phyloP scores from a whole-genome alignment of 2,113 vertebrate genomes.

The Lophochroa leadbeateri region DNA sequence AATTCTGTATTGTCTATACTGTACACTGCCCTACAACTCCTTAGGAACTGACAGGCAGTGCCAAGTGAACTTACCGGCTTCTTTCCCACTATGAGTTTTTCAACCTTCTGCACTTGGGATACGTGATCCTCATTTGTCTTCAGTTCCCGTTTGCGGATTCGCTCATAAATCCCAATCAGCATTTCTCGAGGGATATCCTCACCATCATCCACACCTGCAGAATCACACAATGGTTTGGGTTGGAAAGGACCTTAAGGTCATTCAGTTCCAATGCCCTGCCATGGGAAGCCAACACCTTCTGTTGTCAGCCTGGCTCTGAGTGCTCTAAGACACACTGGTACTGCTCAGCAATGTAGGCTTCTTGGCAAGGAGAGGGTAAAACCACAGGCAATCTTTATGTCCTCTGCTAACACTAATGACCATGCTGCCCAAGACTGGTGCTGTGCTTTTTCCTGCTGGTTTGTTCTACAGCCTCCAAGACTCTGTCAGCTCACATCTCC shows the following conservation, averaged over 20 bases:
- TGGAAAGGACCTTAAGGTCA: neutral
- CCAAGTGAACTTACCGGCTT: conserved; percentile 84
- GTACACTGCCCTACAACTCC: neutral
- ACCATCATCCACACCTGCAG: conserved; percentile 92
- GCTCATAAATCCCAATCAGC: conserved; percentile 93
- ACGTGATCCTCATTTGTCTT: conserved; percentile 97
- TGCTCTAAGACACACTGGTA: neutral
- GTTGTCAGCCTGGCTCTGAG: neutral
- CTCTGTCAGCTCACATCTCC: neutral
- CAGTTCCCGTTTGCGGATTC: conserved; percentile 93
- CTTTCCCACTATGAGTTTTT: conserved; percentile 96
- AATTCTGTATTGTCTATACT: neutral
- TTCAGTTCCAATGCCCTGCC: neutral
- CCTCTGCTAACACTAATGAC: neutral
- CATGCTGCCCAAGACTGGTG: neutral
- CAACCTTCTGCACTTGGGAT: conserved; percentile 97
- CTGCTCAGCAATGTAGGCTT: neutral
- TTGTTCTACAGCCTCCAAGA: neutral
- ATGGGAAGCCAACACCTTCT: neutral
- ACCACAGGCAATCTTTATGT: fast-evolving
- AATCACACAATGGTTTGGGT: neutral
- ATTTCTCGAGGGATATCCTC: conserved; percentile 96
- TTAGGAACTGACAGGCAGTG: neutral
- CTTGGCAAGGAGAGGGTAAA: neutral
- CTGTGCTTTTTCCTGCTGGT: neutral